Evolutionary conservation across 2,113 vertebrate genomes (phyloP).

Genomic region (Eolophus roseicapilla): DNA sequence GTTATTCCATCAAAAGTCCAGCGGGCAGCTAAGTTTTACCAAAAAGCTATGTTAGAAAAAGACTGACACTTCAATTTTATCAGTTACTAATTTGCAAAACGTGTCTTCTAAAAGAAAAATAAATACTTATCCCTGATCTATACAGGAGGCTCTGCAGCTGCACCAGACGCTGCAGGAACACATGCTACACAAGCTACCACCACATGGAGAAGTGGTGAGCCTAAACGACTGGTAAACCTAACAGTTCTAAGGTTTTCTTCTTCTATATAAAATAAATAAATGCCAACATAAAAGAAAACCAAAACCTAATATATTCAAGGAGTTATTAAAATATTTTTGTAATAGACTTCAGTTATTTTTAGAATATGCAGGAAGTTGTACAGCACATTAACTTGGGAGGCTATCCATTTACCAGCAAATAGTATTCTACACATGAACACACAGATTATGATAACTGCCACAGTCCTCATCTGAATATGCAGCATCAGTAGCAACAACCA

Average conservation of each 20-base stretch:
- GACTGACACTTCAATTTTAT: not conserved
- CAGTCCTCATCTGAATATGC: constrained; percentile 31
- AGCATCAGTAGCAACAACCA: constrained; percentile 65
- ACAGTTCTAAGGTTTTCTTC: constrained; percentile 8
- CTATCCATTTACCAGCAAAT: constrained; percentile 67
- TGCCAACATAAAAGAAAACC: constrained; percentile 48
- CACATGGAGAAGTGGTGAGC: not conserved
- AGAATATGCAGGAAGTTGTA: constrained; percentile 56
- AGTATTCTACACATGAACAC: constrained; percentile 63
- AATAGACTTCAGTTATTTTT: constrained; percentile 56
- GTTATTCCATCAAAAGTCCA: not conserved
- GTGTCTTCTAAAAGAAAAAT: constrained; percentile 31
- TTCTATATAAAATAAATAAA: constrained; percentile 56
- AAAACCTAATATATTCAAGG: constrained; percentile 46
- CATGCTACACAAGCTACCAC: constrained; percentile 18
- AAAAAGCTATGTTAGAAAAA: constrained; percentile 4
- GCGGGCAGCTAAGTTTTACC: constrained; percentile 18
- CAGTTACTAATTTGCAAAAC: constrained; percentile 34
- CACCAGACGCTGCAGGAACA: not conserved
- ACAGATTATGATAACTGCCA: constrained; percentile 45
- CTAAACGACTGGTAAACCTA: constrained; percentile 52
- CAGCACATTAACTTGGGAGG: constrained; percentile 60
- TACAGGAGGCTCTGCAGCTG: constrained; percentile 22
- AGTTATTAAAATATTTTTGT: constrained; percentile 62
- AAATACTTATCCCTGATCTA: constrained; percentile 54